These are phyloP conservation scores for Anguilla megastoma DNA, from an alignment of 2,797 vertebrate genomes.

Conservation along the genomic window DNA sequence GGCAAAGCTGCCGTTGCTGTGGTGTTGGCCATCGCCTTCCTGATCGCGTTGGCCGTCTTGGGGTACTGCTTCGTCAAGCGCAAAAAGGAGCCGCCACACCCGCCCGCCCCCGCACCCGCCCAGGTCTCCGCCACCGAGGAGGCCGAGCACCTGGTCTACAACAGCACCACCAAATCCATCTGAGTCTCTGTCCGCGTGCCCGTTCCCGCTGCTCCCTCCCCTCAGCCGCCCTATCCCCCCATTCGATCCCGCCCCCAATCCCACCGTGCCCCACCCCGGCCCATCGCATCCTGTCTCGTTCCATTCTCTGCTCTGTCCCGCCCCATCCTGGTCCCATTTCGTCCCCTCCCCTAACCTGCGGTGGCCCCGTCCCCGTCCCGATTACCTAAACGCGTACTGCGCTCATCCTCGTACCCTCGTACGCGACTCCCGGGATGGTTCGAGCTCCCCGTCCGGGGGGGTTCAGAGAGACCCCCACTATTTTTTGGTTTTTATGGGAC, in stretches of 20 bases:
- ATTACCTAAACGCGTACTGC: neutral
- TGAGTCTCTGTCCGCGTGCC: constrained; percentile 57
- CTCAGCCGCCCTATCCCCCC: neutral
- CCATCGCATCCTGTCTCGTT: neutral
- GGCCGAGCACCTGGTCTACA: constrained; percentile 80
- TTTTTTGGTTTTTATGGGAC: neutral
- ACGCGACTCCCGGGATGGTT: neutral
- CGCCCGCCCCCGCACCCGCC: constrained; percentile 60
- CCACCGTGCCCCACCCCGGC: neutral
- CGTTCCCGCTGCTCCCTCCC: neutral
- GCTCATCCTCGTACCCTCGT: neutral
- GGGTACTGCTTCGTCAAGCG: constrained; percentile 80
- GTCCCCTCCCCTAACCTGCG: neutral
- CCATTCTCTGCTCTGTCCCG: neutral
- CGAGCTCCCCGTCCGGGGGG: neutral
- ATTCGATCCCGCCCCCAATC: neutral
- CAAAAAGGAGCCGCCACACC: constrained; percentile 58
- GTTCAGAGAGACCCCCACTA: neutral
- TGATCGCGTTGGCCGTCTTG: constrained; percentile 75
- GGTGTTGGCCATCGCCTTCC: constrained; percentile 73
- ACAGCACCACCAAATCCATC: constrained; percentile 79
- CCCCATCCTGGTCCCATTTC: neutral
- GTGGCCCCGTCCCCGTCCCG: neutral
- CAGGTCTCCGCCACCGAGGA: constrained; percentile 66
- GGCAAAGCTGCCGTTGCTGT: constrained; percentile 74